A percentile compares a stretch with the other conserved stretches of the same genome.
Conservation (phyloP, 2,113 vertebrate species). For the Protobothrops flavoviridis region DNA sequence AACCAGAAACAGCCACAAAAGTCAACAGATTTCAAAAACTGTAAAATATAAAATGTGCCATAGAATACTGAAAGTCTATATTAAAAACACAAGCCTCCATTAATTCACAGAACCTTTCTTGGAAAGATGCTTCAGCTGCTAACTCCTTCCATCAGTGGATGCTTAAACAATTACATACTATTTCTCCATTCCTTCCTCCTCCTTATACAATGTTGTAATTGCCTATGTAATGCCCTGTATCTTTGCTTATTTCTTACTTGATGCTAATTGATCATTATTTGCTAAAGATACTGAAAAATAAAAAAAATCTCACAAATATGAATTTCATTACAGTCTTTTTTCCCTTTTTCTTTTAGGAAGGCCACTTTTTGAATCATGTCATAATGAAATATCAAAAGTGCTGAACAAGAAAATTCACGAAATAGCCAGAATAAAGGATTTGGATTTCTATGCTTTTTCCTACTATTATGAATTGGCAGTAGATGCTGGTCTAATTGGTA, state of each 20-base stretch:
- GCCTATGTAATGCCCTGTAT: neutral
- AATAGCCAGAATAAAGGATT: constrained; percentile 69
- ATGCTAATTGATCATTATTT: neutral
- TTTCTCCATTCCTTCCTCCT: neutral
- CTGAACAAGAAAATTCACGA: constrained; percentile 78
- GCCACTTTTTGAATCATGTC: constrained; percentile 78
- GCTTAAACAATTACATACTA: neutral
- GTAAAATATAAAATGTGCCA: neutral
- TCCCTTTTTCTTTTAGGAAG: constrained; percentile 64
- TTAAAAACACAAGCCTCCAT: neutral
- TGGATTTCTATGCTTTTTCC: constrained; percentile 90
- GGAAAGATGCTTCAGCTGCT: neutral
- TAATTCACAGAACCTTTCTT: neutral
- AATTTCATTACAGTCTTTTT: neutral
- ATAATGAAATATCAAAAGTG: constrained; percentile 77
- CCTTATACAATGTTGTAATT: neutral
- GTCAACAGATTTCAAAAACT: neutral
- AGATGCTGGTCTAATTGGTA: constrained; percentile 83
- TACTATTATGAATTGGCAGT: constrained; percentile 91
- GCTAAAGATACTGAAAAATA: neutral
- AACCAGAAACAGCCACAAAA: neutral
- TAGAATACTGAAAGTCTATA: neutral
- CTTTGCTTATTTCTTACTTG: neutral
- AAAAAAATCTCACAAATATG: neutral
- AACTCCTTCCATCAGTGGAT: neutral